Conservation (phyloP, 2,113 vertebrate species). For the Urocolius indicus region DNA sequence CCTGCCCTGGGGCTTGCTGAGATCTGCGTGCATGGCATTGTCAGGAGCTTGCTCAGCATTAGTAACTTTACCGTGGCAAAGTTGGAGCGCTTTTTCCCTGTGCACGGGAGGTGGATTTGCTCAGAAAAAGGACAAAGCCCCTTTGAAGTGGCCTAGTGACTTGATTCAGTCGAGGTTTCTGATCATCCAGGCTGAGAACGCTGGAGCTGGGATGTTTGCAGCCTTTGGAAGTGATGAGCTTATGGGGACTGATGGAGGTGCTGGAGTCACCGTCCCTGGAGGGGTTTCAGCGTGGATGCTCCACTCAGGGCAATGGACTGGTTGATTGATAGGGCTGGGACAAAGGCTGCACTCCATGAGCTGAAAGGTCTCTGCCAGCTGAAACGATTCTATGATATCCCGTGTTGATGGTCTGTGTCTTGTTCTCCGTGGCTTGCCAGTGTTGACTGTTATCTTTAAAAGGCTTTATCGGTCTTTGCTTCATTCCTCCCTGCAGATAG, state of each 20-base stretch:
- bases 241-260: no score
- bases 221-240: rapidly evolving
- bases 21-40: neutral
- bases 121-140: rapidly evolving
- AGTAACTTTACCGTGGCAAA: rapidly evolving
- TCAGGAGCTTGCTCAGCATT: rapidly evolving
- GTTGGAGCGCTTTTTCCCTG: rapidly evolving
- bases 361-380: no score
- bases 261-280: no score
- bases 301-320: no score
- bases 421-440: rapidly evolving
- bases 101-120: neutral
- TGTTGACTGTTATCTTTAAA: neutral
- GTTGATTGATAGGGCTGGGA: no score
- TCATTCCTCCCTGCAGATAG: neutral
- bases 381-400: no score
- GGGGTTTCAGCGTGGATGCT: no score
- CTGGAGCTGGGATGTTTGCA: neutral
- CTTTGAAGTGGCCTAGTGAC: rapidly evolving
- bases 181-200: rapidly evolving
- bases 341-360: no score
- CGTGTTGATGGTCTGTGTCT: no score
- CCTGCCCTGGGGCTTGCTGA: neutral
- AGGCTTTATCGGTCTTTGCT: neutral
- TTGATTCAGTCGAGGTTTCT: rapidly evolving